Evolutionary conservation across 2,888 invertebrate species (phyloP).

Genomic region (Lochmaea crataegi): DNA sequence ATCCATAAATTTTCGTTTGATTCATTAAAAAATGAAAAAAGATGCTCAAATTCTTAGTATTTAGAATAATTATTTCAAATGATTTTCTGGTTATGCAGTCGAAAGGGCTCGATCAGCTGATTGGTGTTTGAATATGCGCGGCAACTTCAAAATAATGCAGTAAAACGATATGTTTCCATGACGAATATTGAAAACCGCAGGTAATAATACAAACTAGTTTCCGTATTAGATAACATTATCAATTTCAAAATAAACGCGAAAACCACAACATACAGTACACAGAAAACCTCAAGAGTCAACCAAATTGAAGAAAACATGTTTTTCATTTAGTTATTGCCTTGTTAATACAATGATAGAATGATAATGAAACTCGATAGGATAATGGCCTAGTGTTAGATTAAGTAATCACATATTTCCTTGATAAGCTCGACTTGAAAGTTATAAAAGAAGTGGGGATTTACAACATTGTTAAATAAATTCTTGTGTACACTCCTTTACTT

Average conservation of each 20-base stretch:
- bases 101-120: slow-evolving; percentile 39
- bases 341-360: slow-evolving; percentile 7
- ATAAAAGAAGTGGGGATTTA: slow-evolving; percentile 6
- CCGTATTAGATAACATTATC: not conserved
- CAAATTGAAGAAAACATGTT: slow-evolving; percentile 11
- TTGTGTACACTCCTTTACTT: slow-evolving; percentile 10
- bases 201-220: slow-evolving; percentile 27
- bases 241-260: not conserved
- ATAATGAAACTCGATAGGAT: slow-evolving; percentile 25
- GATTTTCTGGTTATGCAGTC: not conserved
- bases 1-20: not conserved
- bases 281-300: slow-evolving; percentile 14
- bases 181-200: slow-evolving; percentile 38
- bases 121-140: slow-evolving; percentile 35
- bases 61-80: not conserved
- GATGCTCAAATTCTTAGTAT: not conserved
- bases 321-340: slow-evolving; percentile 23
- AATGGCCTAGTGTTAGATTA: slow-evolving; percentile 37
- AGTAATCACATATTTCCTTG: slow-evolving; percentile 39
- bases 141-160: slow-evolving; percentile 41
- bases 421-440: slow-evolving; percentile 23
- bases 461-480: not conserved
- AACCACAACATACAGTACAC: slow-evolving; percentile 10
- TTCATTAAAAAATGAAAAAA: not conserved
- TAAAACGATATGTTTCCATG: slow-evolving; percentile 37